phyloP scores from a whole-genome alignment of 2,113 vertebrate genomes.

The Sterrhoptilus dennistouni region DNA sequence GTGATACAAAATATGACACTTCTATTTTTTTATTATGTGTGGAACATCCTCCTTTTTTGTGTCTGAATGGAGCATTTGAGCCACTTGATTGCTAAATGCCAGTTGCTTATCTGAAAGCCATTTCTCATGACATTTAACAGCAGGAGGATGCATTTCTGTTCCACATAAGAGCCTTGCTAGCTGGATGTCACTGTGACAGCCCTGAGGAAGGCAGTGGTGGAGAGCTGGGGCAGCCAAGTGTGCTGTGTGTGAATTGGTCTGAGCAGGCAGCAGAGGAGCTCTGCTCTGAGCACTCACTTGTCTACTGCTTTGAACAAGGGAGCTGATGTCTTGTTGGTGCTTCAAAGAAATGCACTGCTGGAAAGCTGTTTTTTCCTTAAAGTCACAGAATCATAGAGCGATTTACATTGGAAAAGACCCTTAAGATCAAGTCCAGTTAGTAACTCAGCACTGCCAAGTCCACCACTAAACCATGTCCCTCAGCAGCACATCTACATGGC shows the following conservation, averaged over 20 bases:
- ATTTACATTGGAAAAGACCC: background rate
- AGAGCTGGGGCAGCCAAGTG: background rate
- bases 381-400: background rate
- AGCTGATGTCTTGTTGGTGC: background rate
- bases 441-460: background rate
- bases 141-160: background rate
- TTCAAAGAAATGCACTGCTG: background rate
- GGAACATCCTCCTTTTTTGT: background rate
- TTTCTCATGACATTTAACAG: slow-evolving; percentile 28
- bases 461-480: background rate
- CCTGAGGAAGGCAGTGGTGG: background rate
- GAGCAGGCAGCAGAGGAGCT: background rate
- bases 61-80: background rate
- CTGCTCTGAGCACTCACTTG: background rate
- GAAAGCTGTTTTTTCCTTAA: background rate
- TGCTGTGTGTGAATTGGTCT: background rate
- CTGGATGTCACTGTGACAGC: background rate
- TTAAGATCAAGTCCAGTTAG: background rate
- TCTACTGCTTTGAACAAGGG: background rate
- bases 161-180: background rate
- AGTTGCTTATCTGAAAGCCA: background rate
- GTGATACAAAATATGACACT: background rate
- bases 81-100: background rate
- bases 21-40: background rate
- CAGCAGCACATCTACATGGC: background rate